phyloP scores from a whole-genome alignment of 2,113 vertebrate genomes.

The Spheniscus mendiculus region DNA sequence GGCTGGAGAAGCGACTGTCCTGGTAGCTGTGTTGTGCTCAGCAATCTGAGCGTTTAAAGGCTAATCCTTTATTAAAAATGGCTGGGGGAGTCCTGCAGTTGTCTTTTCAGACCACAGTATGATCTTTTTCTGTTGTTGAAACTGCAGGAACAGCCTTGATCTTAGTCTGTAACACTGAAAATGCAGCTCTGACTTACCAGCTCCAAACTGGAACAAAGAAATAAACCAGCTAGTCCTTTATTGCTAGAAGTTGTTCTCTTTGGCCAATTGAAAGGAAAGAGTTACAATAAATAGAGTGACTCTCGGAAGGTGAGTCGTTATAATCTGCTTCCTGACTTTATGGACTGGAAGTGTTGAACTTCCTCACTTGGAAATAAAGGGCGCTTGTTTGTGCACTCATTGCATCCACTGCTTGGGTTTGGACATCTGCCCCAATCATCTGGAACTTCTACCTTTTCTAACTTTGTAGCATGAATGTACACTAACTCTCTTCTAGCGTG shows the following conservation, averaged over 20 bases:
- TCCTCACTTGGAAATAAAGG: neutral
- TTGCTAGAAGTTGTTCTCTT: neutral
- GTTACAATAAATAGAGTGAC: neutral
- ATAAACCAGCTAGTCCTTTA: neutral
- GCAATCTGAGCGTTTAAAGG: neutral
- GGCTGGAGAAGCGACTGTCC: neutral
- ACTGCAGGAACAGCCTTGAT: neutral
- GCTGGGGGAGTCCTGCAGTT: neutral
- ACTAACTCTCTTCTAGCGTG: neutral
- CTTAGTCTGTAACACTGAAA: neutral
- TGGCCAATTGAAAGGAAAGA: neutral
- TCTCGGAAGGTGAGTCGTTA: neutral
- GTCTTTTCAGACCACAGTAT: neutral
- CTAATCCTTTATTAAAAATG: neutral
- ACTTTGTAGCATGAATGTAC: slow-evolving; percentile 40
- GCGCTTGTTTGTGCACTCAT: neutral
- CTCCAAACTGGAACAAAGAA: neutral
- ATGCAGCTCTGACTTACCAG: neutral
- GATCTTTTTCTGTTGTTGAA: neutral
- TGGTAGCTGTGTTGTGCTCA: neutral
- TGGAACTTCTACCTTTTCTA: neutral
- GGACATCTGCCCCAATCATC: neutral
- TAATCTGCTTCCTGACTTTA: neutral
- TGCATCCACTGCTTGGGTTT: neutral
- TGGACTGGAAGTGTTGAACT: neutral